Percentiles rank a stretch among this genome's conserved stretches.
Evolutionary conservation across 2,797 vertebrate genomes (phyloP).

Genomic region (Danio tinwini): DNA sequence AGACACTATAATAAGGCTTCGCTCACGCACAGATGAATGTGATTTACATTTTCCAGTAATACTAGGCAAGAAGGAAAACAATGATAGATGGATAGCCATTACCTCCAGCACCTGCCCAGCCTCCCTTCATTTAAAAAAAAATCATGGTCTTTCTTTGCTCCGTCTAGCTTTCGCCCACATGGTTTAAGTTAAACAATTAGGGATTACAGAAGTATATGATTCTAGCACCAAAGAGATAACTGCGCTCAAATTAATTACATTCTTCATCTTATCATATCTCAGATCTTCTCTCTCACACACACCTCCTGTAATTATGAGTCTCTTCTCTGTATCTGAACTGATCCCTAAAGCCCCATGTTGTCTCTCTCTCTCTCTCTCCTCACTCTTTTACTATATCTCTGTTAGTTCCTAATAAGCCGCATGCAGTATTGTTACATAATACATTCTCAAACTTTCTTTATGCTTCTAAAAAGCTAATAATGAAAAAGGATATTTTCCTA

Average conservation of each 20-base stretch:
- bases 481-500: constrained; percentile 33
- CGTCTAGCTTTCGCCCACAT: constrained; percentile 45
- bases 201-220: constrained; percentile 53
- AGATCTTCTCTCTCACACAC: constrained; percentile 34
- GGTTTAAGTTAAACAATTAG: constrained; percentile 59
- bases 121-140: constrained; percentile 27
- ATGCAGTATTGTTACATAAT: constrained; percentile 35
- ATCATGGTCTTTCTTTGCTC: constrained; percentile 13
- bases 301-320: constrained; percentile 56
- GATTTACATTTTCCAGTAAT: constrained; percentile 45
- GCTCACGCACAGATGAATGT: background rate
- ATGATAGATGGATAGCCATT: constrained; percentile 45
- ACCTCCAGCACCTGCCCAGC: constrained; percentile 34
- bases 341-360: constrained; percentile 28
- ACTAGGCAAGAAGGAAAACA: constrained; percentile 21
- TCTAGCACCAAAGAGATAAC: constrained; percentile 44
- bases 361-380: background rate
- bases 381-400: constrained; percentile 1
- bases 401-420: constrained; percentile 44
- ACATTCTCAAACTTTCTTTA: constrained; percentile 11
- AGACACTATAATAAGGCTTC: background rate
- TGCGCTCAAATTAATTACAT: constrained; percentile 63
- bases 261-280: constrained; percentile 61
- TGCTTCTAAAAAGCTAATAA: background rate
- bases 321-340: constrained; percentile 34